Base-by-base conservation (phyloP, 92 coral and sea anemone species). In the Paragorgia papillata region DNA sequence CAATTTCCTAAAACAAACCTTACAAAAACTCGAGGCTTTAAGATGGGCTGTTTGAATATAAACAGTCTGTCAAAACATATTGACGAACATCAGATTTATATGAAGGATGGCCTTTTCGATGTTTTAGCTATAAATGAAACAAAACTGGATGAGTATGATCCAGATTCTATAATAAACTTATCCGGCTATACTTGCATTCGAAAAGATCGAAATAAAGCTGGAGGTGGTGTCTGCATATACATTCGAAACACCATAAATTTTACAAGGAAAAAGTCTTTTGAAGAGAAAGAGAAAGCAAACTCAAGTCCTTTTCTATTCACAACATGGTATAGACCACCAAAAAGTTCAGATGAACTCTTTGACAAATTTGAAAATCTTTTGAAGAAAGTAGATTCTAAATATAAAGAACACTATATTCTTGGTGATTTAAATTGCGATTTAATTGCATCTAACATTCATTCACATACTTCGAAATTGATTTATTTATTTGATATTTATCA, bases 311-410 rank as follows among this genome's bases (percentile, higher is more conserved):
- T 76, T 62, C 57, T 76, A 44, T 56, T 76, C 71, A 76, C 48
- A 46, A 60, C 81, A 22, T 76, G 81, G 48, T 76, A 76, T 41
- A 60, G 73, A 59, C 81, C 81, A 39, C 81, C 73, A 76, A 76
- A 76, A 60, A 30, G 70, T 21, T 27, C 81, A 76, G 70, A 59
- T 35, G 81, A 76, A 53, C 58, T 76, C 15, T 59, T 75, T 41
- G 43, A 24, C 32, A 24, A 75, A 24, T 75, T 75, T 59, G 81
- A 75, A 75, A 7, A 58, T 15, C 59, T 43, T 75, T 59, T 75
- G 57, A 58, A 75, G 27, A 25, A 43, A 66, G 81, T 59, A 29
- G 80, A 74, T 29, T 57, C 57, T 58, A 58, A 74, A 37, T 74
- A n/a, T 35, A 57, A 74, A 74, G n/a, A n/a, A n/a, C n/a, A n/a